Evolutionary conservation across 2,888 invertebrate species (phyloP).

Genomic region (Nymphalis polychloros): DNA sequence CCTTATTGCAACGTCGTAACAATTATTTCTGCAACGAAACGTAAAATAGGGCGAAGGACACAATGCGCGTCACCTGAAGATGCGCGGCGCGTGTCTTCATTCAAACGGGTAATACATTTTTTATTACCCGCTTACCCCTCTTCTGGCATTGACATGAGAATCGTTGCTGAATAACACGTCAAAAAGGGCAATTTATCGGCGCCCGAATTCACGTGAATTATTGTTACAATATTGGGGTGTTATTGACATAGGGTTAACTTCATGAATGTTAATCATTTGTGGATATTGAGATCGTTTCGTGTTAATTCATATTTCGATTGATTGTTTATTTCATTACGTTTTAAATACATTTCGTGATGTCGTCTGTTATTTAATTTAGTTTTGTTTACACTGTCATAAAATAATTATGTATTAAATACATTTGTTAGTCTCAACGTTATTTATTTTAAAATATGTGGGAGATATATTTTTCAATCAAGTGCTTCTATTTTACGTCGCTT

Average conservation of each 20-base stretch:
- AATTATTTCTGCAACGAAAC: constrained; percentile 20
- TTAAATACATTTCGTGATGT: not conserved
- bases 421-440: not conserved
- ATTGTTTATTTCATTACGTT: constrained; percentile 5
- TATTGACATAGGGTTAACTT: constrained; percentile 57
- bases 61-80: constrained; percentile 39
- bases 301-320: constrained; percentile 29
- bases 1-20: constrained; percentile 1
- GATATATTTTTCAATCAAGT: constrained; percentile 13
- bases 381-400: not conserved
- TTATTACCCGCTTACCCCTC: constrained; percentile 53
- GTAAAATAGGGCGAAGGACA: constrained; percentile 22
- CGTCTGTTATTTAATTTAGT: not conserved
- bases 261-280: constrained; percentile 49
- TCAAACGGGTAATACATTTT: constrained; percentile 55
- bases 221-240: constrained; percentile 71
- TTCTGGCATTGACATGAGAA: constrained; percentile 63
- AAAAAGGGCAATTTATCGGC: constrained; percentile 76
- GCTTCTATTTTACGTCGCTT: constrained; percentile 30
- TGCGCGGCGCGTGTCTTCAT: constrained; percentile 59
- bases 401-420: too few species aligned
- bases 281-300: constrained; percentile 26
- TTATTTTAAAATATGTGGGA: not conserved
- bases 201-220: constrained; percentile 67
- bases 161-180: constrained; percentile 70